Conservation (phyloP, 2,113 vertebrate species). For the Nettapus auritus region DNA sequence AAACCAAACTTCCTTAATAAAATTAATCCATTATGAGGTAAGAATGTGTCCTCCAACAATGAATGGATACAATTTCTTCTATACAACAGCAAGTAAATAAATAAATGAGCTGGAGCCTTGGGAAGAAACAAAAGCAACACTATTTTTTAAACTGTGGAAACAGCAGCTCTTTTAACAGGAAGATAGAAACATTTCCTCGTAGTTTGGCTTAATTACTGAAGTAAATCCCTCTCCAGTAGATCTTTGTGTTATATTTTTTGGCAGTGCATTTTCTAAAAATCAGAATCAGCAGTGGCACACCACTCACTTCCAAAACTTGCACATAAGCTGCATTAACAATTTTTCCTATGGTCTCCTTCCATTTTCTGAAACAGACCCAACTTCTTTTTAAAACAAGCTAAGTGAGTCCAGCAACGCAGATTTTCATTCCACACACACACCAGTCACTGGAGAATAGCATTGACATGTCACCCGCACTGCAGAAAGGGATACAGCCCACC, state of each 20-base stretch:
- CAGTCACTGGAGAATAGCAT: accelerated
- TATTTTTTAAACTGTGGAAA: background rate
- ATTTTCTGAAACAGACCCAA: background rate
- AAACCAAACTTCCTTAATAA: background rate
- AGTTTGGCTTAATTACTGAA: background rate
- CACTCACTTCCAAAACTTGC: accelerated
- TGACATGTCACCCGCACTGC: background rate
- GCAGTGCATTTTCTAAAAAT: background rate
- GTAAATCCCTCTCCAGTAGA: background rate
- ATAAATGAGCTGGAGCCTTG: background rate
- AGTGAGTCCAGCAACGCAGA: accelerated
- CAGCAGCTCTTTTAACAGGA: background rate
- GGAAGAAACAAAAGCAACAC: background rate
- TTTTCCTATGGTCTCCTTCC: background rate
- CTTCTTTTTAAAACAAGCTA: background rate
- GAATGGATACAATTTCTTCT: background rate
- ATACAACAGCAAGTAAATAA: background rate
- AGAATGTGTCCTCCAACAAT: background rate
- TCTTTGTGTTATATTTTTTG: background rate
- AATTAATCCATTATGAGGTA: background rate
- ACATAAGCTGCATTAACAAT: background rate
- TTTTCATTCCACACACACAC: background rate
- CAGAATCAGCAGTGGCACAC: background rate
- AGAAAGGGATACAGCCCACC: background rate
- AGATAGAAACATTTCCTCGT: background rate